Base-by-base conservation (phyloP, 2,888 invertebrate species). In the Tyria jacobaeae region DNA sequence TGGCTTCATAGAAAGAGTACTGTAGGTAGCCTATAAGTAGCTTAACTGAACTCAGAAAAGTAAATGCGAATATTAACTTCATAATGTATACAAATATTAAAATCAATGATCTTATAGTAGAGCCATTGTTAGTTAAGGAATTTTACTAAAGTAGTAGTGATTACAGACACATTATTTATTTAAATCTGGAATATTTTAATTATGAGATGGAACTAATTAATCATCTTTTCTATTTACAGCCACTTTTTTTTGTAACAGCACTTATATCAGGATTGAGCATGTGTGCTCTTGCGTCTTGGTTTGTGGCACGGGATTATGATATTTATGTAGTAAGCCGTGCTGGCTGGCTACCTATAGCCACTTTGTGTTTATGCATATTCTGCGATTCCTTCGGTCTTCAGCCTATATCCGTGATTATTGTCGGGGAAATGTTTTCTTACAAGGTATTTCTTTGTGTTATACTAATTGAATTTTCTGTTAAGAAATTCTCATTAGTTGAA, bases 391-490 rank as follows among this genome's bases (percentile, higher is more conserved):
- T 93, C 1, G 95, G 95, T 0, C 82, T 95, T 41, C 94, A 94
- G 52, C 94, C 95, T 0, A 88, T 92, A 0, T 94, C 95, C 0
- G 90, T 94, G 10, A 88, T 95, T 1, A 74, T 95, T 0, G 84
- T 87, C 0, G 89, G 94, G 1, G 95, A 95, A 72, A 90, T 95
- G 63, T 95, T 95, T 66, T 91, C 92, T 3, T 92, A 84, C 57
- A 91, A 91, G 86, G 93, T 92, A 69, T 3, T 17, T 9, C 31
- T 2, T 6, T 2, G 9, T 49, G 27, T n/a, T 50, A 49, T 44
- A 10, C 3, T 44, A n/a, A 9, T 17, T 1, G 9, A 21, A 21
- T 10, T 21, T 44, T 21, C 1, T 7, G n/a, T 14, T 1, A 5
- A n/a, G 15, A 41, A 39, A 39, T 39, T n/a, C n/a, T 39, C 5